Evolutionary conservation across 2,797 vertebrate genomes (phyloP).

Genomic region (Loriculus beryllinus): DNA sequence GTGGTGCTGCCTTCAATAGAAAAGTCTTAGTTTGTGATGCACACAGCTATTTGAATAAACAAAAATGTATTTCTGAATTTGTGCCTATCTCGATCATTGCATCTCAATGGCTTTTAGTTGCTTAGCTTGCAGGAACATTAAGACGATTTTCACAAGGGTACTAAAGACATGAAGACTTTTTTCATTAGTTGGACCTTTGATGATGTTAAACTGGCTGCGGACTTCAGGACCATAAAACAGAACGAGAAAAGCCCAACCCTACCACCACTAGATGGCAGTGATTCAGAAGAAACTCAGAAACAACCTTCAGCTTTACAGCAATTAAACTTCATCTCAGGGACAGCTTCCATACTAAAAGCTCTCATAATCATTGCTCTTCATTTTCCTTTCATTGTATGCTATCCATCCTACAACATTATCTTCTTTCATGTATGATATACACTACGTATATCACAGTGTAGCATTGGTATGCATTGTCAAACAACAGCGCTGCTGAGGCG

Average conservation of each 20-base stretch:
- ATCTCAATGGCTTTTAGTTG: background rate
- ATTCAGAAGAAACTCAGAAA: constrained; percentile 49
- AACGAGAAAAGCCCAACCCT: background rate
- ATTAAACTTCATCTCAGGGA: background rate
- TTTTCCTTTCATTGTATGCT: background rate
- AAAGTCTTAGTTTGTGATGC: background rate
- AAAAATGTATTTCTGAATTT: background rate
- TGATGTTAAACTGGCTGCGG: background rate
- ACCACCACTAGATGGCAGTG: constrained; percentile 74
- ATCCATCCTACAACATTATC: background rate
- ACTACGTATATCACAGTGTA: background rate
- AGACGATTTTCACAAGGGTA: background rate
- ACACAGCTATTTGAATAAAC: background rate
- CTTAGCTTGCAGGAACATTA: background rate
- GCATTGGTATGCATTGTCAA: background rate
- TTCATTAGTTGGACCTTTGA: background rate
- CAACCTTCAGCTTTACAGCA: background rate
- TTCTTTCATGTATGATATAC: background rate
- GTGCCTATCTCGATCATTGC: rapidly evolving
- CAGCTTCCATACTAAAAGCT: background rate
- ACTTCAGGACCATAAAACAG: background rate
- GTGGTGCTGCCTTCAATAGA: background rate
- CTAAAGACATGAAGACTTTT: background rate
- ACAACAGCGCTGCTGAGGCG: background rate
- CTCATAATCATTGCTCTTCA: background rate